These are phyloP conservation scores for Anthonomus grandis DNA, from an alignment of 1,140 invertebrate species.

Conservation along the genomic window DNA sequence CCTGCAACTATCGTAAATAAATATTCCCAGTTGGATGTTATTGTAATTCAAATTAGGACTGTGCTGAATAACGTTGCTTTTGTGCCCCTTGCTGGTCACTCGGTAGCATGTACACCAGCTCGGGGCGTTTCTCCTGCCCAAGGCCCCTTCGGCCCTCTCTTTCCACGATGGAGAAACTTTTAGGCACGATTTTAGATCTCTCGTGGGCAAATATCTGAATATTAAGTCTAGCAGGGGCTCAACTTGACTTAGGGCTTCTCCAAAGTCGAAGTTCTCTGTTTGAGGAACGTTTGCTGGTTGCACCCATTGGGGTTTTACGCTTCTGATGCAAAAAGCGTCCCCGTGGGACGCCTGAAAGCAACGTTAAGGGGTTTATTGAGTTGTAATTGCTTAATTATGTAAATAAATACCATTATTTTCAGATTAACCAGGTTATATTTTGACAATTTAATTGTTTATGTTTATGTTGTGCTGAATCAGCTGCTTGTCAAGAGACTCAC, in stretches of 20 bases:
- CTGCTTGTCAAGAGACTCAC: too few relatives aligned
- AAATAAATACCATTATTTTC: too few relatives aligned
- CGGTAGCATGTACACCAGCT: conserved; percentile 37
- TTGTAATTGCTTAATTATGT: too few relatives aligned
- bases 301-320: conserved; percentile 10
- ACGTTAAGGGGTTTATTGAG: not conserved
- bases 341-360: not conserved
- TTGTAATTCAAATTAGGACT: conserved; percentile 31
- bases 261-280: conserved; percentile 30
- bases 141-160: conserved; percentile 20
- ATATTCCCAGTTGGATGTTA: conserved; percentile 31
- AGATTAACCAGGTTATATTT: too few relatives aligned
- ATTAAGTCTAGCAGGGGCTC: conserved; percentile 35
- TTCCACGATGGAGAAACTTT: conserved; percentile 31
- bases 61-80: conserved; percentile 22
- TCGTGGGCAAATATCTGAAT: conserved; percentile 32
- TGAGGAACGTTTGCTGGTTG: not conserved
- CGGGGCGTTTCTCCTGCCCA: conserved; percentile 25
- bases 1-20: conserved; percentile 31
- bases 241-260: conserved; percentile 28
- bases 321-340: conserved; percentile 26
- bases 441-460: too few relatives aligned
- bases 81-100: conserved; percentile 5
- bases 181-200: conserved; percentile 28
- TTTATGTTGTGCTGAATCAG: too few relatives aligned